Evolutionary conservation across 2,113 vertebrate genomes (phyloP).

Genomic region (Crypturellus undulatus): DNA sequence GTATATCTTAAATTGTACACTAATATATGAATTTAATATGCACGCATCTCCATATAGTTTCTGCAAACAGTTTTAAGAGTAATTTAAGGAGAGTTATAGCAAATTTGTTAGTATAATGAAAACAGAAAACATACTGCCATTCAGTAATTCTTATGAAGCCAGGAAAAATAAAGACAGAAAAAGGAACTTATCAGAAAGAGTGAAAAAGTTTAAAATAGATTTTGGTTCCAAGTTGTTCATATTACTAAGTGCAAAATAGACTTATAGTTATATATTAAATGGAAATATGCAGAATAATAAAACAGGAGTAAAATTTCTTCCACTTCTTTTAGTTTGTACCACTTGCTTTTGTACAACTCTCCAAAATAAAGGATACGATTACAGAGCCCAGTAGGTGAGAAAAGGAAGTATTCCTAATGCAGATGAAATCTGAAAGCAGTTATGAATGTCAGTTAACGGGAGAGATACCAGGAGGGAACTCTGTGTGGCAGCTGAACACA

Average conservation of each 20-base stretch:
- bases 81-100: not conserved
- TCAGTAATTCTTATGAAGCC: not conserved
- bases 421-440: not conserved
- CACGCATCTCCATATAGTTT: not conserved
- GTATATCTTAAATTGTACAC: not conserved
- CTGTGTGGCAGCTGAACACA: constrained; percentile 17
- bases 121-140: not conserved
- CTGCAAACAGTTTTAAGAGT: not conserved
- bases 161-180: not conserved
- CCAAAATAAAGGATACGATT: not conserved
- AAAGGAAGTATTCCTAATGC: not conserved
- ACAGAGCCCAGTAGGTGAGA: not conserved
- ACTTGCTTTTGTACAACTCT: not conserved
- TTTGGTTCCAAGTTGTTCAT: constrained; percentile 26
- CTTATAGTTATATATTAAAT: not conserved
- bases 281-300: not conserved
- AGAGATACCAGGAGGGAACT: not conserved
- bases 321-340: not conserved
- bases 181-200: not conserved
- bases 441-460: not conserved
- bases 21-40: not conserved
- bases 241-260: not conserved
- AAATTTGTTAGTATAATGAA: not conserved
- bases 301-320: not conserved
- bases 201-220: not conserved